phyloP scores from a whole-genome alignment of 2,888 invertebrate species.

The Caenorhabditis virilis region DNA sequence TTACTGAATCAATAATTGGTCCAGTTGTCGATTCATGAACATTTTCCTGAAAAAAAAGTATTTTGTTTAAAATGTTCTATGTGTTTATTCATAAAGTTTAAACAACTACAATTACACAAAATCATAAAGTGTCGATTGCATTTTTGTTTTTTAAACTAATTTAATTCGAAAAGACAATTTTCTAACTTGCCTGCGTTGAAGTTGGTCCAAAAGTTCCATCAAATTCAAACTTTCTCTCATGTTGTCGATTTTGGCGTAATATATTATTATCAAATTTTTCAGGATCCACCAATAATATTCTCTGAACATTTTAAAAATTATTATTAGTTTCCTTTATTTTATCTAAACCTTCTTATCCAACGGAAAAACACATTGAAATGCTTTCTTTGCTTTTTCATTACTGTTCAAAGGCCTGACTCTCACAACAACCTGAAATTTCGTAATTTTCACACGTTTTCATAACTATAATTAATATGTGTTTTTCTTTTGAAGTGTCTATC shows the following conservation, averaged over 20 bases:
- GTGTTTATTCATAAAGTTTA: no score
- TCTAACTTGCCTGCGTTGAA: conserved; percentile 78
- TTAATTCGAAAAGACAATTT: no score
- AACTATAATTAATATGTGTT: no score
- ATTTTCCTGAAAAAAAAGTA: conserved; percentile 74
- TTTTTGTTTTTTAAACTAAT: not conserved
- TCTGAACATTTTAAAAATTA: conserved; percentile 70
- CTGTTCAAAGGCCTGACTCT: conserved; percentile 83
- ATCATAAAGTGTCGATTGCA: no score
- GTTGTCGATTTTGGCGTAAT: conserved; percentile 76
- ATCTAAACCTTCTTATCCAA: conserved; percentile 79
- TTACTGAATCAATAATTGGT: conserved; percentile 82
- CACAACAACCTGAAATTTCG: conserved; percentile 81
- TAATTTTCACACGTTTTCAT: no score
- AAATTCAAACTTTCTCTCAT: conserved; percentile 84
- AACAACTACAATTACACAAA: no score
- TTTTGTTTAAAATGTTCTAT: no score
- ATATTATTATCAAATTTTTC: conserved; percentile 74
- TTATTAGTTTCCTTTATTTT: conserved; percentile 7
- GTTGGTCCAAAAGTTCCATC: conserved; percentile 87
- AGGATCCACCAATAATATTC: conserved; percentile 77
- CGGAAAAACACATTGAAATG: conserved; percentile 79
- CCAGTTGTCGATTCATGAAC: conserved; percentile 87
- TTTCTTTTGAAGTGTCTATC: no score
- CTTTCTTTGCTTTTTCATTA: conserved; percentile 75